A percentile compares a stretch with the other conserved stretches of the same genome.
Conservation (phyloP, 2,888 invertebrate species). For the Apamea crenata region DNA sequence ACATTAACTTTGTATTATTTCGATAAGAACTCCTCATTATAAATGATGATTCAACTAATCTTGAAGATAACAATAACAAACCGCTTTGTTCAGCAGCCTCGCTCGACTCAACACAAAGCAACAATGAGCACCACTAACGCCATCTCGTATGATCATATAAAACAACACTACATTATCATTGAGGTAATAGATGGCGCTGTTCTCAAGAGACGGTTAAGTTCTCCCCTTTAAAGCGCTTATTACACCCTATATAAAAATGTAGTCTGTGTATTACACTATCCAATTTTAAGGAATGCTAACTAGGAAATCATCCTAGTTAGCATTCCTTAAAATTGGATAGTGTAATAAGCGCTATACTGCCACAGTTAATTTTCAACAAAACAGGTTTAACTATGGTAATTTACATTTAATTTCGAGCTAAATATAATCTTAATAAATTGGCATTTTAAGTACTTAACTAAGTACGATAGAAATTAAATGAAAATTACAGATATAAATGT, state of each 20-base stretch:
- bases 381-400: no score
- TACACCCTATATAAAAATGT: no score
- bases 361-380: no score
- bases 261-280: no score
- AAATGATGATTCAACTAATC: conserved; percentile 64
- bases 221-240: neutral
- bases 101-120: conserved; percentile 34
- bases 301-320: no score
- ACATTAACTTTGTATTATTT: conserved; percentile 81
- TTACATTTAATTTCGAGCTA: neutral
- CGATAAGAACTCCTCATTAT: conserved; percentile 63
- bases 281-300: no score
- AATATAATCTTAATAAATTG: neutral
- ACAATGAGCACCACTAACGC: conserved; percentile 51
- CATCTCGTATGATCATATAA: conserved; percentile 55
- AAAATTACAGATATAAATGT: neutral
- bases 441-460: neutral
- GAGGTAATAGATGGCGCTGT: conserved; percentile 55
- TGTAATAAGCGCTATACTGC: no score
- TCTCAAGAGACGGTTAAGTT: neutral
- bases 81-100: conserved; percentile 59
- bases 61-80: conserved; percentile 64
- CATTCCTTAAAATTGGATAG: no score
- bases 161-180: neutral
- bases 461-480: no score